Base-by-base conservation (phyloP, 2,888 invertebrate genomes). In the Lasioglossum morio region DNA sequence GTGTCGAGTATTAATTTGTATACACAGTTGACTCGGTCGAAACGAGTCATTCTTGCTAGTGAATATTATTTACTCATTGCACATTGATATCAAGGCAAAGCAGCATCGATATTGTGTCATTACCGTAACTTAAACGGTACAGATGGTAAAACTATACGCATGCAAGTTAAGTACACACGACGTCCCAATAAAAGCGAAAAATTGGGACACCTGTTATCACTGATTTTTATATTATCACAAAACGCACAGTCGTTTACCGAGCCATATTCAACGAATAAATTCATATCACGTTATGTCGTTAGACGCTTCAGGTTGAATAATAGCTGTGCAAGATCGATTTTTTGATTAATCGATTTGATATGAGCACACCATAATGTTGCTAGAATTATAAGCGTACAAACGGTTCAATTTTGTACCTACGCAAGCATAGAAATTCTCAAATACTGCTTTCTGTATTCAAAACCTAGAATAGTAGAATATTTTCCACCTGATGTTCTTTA, bases 371-470 rank as follows among this genome's bases (percentile, higher is more conserved):
- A 87, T 91, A 88, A 84, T 79, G 79, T 91, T 91, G 90, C 90
- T 63, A 30, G 16, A 92, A 90, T 91, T 88, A 92, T 91, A 91
- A 92, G 93, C 91, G 83, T 92, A 91, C 92, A 93, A 93, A 91
- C 91, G 90, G 91, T 90, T 89, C 92, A 93, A 94, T 92, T 94
- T 94, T 94, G 92, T 94, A 94, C 93, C 90, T 94, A 94, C 84
- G 93, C 91, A 93, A 87, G 92, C n/a, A n/a, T 94, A 93, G 91
- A 93, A 93, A 94, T 93, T 93, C 92, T 94, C 88, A 91, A 94
- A 94, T 94, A 94, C 94, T 93, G 91, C 93, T 94, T 94, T 94
- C 94, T 94, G 90, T 94, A 94, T 92, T 88, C 91, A 90, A 90
- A 77, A 19, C 37, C 19, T 53, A 40, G 40, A 40, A 40, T 40